These are phyloP conservation scores for Equus przewalskii DNA, from an alignment of 2,113 vertebrate genomes.

Conservation along the genomic window DNA sequence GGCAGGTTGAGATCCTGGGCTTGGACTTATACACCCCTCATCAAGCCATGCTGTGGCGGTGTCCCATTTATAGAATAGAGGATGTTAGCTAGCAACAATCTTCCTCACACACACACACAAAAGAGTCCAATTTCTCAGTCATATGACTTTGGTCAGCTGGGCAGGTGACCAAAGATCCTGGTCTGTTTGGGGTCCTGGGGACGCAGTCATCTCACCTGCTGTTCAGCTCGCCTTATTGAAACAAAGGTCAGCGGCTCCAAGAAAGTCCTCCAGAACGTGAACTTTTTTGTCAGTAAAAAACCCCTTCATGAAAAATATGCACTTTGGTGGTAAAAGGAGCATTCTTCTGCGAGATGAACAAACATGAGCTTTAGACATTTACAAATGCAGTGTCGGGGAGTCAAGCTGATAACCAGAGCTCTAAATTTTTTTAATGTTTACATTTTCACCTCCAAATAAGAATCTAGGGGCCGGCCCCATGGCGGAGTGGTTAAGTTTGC, in stretches of 20 bases:
- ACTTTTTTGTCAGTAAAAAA: background rate
- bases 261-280: background rate
- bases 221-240: too few species aligned
- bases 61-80: too few species aligned
- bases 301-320: background rate
- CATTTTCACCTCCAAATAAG: background rate
- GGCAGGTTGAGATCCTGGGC: too few species aligned
- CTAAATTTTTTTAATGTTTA: background rate
- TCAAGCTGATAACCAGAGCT: background rate
- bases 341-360: background rate
- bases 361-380: background rate
- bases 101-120: too few species aligned
- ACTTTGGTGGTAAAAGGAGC: background rate
- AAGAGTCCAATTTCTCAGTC: background rate
- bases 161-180: background rate
- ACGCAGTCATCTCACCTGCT: background rate
- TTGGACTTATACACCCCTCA: too few species aligned
- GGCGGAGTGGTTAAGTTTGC: too few species aligned
- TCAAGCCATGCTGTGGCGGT: too few species aligned
- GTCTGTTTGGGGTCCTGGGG: background rate
- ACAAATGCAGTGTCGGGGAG: background rate
- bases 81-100: too few species aligned
- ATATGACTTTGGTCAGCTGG: background rate
- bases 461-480: background rate
- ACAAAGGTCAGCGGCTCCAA: too few species aligned